These are phyloP conservation scores for Timandra comae DNA, from an alignment of 2,888 invertebrate species.

Conservation along the genomic window DNA sequence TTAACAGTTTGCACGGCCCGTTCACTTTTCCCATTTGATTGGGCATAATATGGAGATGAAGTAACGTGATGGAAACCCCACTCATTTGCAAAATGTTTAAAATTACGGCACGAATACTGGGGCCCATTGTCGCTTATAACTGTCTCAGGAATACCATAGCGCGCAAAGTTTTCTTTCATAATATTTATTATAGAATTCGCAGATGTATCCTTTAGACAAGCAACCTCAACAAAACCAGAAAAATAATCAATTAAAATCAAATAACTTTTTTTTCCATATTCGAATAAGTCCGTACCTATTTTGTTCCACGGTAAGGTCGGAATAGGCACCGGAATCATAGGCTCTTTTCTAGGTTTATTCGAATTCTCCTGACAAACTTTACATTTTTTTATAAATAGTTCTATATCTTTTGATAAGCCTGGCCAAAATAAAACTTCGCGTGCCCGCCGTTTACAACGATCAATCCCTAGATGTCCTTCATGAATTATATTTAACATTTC, in stretches of 20 bases:
- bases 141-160: constrained; percentile 13
- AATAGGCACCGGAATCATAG: constrained; percentile 12
- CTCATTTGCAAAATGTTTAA: constrained; percentile 1
- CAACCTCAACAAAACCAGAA: constrained; percentile 16
- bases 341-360: constrained; percentile 12
- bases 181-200: constrained; percentile 5
- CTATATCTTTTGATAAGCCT: constrained; percentile 22
- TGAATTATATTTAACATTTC: constrained; percentile 24
- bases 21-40: constrained; percentile 1
- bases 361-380: constrained; percentile 12
- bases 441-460: constrained; percentile 24
- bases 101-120: constrained; percentile 3
- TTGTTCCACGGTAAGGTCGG: constrained; percentile 17
- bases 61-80: constrained; percentile 1
- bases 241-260: constrained; percentile 18
- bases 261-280: constrained; percentile 11
- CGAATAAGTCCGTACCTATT: constrained; percentile 15
- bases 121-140: constrained; percentile 14
- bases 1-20: neutral
- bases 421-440: constrained; percentile 29
- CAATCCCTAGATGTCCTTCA: constrained; percentile 28
- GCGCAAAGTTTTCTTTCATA: constrained; percentile 8
- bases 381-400: constrained; percentile 19
- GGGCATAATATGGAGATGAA: constrained; percentile 1
- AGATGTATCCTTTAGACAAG: neutral